Evolutionary conservation across 2,888 invertebrate genomes (phyloP).

Genomic region (Lottia scabra): DNA sequence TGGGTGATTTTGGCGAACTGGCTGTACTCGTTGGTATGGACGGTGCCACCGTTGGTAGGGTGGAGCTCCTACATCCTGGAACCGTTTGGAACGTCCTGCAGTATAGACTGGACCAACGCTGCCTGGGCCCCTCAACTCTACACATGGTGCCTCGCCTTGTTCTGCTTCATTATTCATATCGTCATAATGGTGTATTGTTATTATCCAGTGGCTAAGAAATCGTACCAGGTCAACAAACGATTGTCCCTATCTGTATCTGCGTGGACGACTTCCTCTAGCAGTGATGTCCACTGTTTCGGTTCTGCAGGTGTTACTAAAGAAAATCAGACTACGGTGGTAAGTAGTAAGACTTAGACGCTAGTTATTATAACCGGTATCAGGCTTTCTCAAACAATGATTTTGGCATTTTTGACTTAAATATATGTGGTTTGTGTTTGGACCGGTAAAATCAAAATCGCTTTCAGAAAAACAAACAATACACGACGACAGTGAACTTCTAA

Average conservation of each 20-base stretch:
- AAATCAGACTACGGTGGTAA: slow-evolving; percentile 20
- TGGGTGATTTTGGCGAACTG: slow-evolving; percentile 18
- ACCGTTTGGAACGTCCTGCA: slow-evolving; percentile 35
- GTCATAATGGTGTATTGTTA: slow-evolving; percentile 25
- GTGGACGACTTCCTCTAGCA: neutral
- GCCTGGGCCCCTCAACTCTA: slow-evolving; percentile 17
- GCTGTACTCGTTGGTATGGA: slow-evolving; percentile 26
- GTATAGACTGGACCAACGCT: slow-evolving; percentile 28
- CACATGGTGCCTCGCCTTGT: slow-evolving; percentile 21
- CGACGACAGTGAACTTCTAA: too few relatives aligned
- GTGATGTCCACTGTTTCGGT: slow-evolving; percentile 1
- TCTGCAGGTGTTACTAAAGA: slow-evolving; percentile 14
- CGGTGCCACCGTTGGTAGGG: slow-evolving; percentile 28
- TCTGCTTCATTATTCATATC: slow-evolving; percentile 29
- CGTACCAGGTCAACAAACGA: neutral
- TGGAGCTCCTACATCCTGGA: slow-evolving; percentile 32
- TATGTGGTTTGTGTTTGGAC: too few relatives aligned
- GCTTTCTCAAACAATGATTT: too few relatives aligned
- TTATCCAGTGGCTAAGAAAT: slow-evolving; percentile 7
- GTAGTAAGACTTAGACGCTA: too few relatives aligned
- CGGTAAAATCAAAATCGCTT: too few relatives aligned
- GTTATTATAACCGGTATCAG: too few relatives aligned
- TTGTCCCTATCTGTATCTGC: neutral
- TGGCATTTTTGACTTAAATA: too few relatives aligned
- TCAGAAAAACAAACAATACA: too few relatives aligned